Evolutionary conservation across 37 sponge, comb jelly and placozoan species (phyloP).

Genomic region (Agelas oroides): DNA sequence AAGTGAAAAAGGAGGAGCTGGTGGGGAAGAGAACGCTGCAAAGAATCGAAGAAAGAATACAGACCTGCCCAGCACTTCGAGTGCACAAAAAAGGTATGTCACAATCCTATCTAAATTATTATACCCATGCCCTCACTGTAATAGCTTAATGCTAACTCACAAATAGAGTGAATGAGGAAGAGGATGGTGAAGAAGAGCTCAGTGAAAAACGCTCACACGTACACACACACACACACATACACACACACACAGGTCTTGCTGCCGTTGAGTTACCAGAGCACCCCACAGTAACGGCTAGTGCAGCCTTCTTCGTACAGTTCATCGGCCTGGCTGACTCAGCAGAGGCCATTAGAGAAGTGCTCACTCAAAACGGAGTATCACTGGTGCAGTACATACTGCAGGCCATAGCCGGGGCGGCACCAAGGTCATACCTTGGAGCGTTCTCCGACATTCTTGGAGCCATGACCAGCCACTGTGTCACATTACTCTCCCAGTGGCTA

Average conservation of each 20-base stretch:
- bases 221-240: neutral
- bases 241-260: too few relatives aligned
- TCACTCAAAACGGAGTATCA: neutral
- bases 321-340: neutral
- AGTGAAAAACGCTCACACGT: too few relatives aligned
- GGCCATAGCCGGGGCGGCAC: constrained; percentile 46
- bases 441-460: constrained; percentile 33
- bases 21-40: too few relatives aligned
- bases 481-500: constrained; percentile 56
- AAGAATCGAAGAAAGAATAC: too few relatives aligned
- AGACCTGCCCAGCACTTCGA: too few relatives aligned
- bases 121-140: too few relatives aligned
- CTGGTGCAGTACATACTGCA: constrained; percentile 48
- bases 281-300: constrained; percentile 32
- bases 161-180: too few relatives aligned
- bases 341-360: neutral
- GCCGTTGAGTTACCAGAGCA: constrained; percentile 52
- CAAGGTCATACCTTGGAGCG: constrained; percentile 30
- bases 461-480: constrained; percentile 28
- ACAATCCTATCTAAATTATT: too few relatives aligned
- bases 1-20: too few relatives aligned
- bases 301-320: constrained; percentile 45
- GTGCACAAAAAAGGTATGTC: too few relatives aligned
- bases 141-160: too few relatives aligned
- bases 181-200: too few relatives aligned